Evolutionary conservation across 2,888 invertebrate species (phyloP).

Genomic region (Halocaridina rubra): DNA sequence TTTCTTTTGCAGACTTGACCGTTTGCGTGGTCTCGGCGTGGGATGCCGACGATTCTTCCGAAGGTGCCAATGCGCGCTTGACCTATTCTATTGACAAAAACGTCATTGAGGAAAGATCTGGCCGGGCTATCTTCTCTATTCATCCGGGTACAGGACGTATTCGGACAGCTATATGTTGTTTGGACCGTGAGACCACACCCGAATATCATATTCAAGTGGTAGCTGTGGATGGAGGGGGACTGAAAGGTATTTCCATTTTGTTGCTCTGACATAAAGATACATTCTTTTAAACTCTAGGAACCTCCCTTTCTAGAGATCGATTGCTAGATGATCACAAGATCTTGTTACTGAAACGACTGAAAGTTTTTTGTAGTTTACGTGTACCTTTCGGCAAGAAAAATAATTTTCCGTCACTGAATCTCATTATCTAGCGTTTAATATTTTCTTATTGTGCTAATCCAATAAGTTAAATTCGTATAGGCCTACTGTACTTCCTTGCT

Average conservation of each 20-base stretch:
- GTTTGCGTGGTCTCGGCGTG: conserved; percentile 27
- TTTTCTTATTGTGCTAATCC: too few species aligned
- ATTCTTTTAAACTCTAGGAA: too few species aligned
- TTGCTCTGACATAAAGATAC: not conserved
- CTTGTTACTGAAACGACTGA: too few species aligned
- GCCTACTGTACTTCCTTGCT: too few species aligned
- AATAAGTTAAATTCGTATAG: too few species aligned
- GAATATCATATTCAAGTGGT: conserved; percentile 97
- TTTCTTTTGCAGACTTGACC: not conserved
- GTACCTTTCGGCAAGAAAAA: too few species aligned
- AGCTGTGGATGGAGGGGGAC: conserved; percentile 93
- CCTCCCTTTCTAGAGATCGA: too few species aligned
- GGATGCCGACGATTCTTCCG: conserved; percentile 30
- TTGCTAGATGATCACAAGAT: too few species aligned
- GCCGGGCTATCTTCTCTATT: conserved; percentile 94
- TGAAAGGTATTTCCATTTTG: conserved; percentile 82
- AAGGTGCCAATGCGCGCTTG: conserved; percentile 29
- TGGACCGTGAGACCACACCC: conserved; percentile 92
- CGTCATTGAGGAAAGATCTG: conserved; percentile 95
- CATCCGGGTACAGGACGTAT: conserved; percentile 95
- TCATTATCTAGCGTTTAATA: too few species aligned
- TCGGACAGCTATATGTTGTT: conserved; percentile 93
- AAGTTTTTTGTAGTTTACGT: too few species aligned
- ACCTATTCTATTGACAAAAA: conserved; percentile 76
- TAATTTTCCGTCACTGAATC: too few species aligned